Base-by-base conservation (phyloP, 2,888 invertebrate species). In the Drosophila siamana region DNA sequence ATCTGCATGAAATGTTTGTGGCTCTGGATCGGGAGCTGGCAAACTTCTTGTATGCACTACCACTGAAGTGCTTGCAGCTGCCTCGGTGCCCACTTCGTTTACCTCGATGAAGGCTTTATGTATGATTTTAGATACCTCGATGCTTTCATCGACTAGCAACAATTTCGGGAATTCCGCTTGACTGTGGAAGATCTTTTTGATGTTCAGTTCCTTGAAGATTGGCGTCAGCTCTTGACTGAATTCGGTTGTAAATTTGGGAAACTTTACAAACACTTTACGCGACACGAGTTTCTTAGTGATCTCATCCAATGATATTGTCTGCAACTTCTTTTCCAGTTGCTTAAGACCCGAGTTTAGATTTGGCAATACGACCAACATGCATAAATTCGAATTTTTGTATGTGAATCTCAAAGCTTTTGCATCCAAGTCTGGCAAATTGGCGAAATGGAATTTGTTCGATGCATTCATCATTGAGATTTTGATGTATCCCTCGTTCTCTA, bases 31-130 rank as follows among this genome's bases (percentile, higher is more conserved):
- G 1, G 24, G 4, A 2, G 6, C 9, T 19, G 50, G 15, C 5
- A 8, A 0, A 28, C 47, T 62, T 26, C 70, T 44, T 0, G 9
- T 0, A 0, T 0, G 0, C 0, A 66, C 1, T 0, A 7, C 0
- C 2, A 11, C 19, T 24, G 24, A 50, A 43, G 97, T 96, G 36
- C 96, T 96, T 0, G 97, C 97, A 22, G 97, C 96, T 0, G 97
- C 97, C 90, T 97, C 97, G 1, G 96, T 95, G 0, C 97, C 97
- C 90, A 96, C 95, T 89, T 97, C 97, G 89, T 96, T 96, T 0
- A 97, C 96, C 89, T 96, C 96, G 75, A 97, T 95, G 88, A 95
- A 96, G 0, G 97, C 96, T 89, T 97, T 97, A 88, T 97, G 97
- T 1, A 96, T 90, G 0, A 95, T 95, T 84, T 95, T 94, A 36